Evolutionary conservation across 2,797 vertebrate genomes (phyloP), one percentile per base, ranked within the genome.

Genomic region (Falco rusticolus): DNA sequence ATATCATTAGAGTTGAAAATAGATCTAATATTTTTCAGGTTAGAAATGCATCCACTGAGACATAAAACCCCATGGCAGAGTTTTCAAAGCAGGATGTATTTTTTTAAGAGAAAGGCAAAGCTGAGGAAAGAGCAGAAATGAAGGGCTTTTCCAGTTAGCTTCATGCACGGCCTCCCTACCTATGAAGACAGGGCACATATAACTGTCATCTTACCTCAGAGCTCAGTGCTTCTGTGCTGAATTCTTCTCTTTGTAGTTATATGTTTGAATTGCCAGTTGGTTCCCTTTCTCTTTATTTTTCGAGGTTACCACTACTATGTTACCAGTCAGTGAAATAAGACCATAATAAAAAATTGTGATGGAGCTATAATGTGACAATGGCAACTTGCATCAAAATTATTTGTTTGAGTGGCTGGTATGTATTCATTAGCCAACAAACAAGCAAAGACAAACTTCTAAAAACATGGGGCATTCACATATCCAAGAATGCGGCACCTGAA

Each of bases 221-320:
- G 34, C 43, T 76, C 66, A 48, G 33, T 78, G 20, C 34, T 79
- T 45, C 51, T 65, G 12, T 78, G 33, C 70, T 59, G 57, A 92
- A 93, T 88, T 87, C 26, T 71, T 72, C 43, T 70, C 39, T 93
- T 72, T 85, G 20, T 60, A 82, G 25, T 50, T 92, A 19, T 12
- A 15, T 37, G 19, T 81, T 87, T 91, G 39, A 84, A 39, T 65
- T 91, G 72, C 59, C 28, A 13, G 19, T 85, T 92, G 31, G 16
- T 80, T 96, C 39, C 34, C 50, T 86, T 91, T 89, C 39, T 65
- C 31, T 54, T 28, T 87, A 48, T 47, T 94, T 94, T 93, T 26
- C 81, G 53, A 81, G 47, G 26, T 88, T 91, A 47, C n/a, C 39
- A 29, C 71, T 75, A 37, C 19, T 86, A 91, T 91, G 64, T 80